Base-by-base conservation (phyloP, 2,888 invertebrate species). In the Agonum fuliginosum region DNA sequence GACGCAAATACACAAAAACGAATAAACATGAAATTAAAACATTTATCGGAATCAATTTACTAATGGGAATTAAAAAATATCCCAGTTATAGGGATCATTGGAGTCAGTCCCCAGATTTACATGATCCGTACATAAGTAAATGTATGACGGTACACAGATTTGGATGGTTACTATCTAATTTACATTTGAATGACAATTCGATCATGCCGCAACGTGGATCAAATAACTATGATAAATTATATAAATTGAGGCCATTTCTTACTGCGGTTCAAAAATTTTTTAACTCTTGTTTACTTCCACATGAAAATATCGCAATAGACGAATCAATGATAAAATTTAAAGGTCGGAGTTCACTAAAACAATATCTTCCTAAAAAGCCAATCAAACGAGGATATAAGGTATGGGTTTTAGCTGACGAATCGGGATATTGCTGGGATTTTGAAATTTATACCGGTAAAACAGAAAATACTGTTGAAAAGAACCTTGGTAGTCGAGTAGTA, bases 371-470 rank as follows among this genome's bases (percentile, higher is more conserved):
- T 2, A 51, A 12, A 10, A 80, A 80, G 22, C 78, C 73, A 17
- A 78, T 79, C 37, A 80, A 77, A 54, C 12, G 76, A 20, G 78
- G 78, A 3, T 79, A 62, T 30, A 78, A 79, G 67, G 72, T 72
- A 41, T 79, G 79, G 79, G 69, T 77, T 43, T 58, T 79, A 19
- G 79, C 78, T 24, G 80, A 79, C 54, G 51, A 79, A 30, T 77
- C 78, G 22, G 80, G 80, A 58, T 80, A 81, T 77, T 48, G 81
- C 34, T 80, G 80, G 78, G 65, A 81, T 58, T 80, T 48, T 71
- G 76, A 82, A 46, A 79, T 82, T 43, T 81, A 81, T 75, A 69
- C 43, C 10, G 83, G 83, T 3, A 83, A 83, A 79, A 73, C 78
- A 19, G 80, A 67, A n/a, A 71, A 79, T 46, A 79, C 27, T 12